Conservation (phyloP, 2,888 invertebrate genomes). For the Scaptodrosophila latifasciaeformis region DNA sequence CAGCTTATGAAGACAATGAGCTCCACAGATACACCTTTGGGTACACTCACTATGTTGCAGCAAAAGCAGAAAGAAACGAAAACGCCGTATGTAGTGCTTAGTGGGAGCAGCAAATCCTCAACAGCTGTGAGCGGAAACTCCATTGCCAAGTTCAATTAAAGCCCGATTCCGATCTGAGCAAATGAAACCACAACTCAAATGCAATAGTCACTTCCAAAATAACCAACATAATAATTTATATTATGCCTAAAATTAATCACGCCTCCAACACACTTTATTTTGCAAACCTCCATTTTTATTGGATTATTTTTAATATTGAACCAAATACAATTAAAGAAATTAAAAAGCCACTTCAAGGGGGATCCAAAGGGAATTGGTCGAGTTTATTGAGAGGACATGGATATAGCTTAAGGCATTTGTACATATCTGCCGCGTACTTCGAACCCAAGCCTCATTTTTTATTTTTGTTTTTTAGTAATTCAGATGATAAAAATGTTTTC, state of each 20-base stretch:
- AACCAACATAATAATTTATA: conserved; percentile 35
- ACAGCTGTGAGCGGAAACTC: conserved; percentile 64
- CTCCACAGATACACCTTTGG: conserved; percentile 97
- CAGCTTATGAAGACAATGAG: conserved; percentile 98
- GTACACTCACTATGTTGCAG: conserved; percentile 94
- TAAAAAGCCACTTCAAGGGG: too few relatives aligned
- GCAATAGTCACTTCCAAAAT: conserved; percentile 61
- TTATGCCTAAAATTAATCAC: conserved; percentile 30
- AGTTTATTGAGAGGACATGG: too few relatives aligned
- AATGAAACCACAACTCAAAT: conserved; percentile 45
- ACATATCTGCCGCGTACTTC: too few relatives aligned
- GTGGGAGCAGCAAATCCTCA: conserved; percentile 85
- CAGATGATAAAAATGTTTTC: too few relatives aligned
- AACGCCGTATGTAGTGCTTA: conserved; percentile 93
- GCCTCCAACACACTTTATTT: conserved; percentile 5
- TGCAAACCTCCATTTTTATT: too few relatives aligned
- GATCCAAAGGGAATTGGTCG: too few relatives aligned
- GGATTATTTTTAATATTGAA: too few relatives aligned
- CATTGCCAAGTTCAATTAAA: conserved; percentile 73
- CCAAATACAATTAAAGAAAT: conserved; percentile 12
- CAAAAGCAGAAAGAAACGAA: conserved; percentile 97
- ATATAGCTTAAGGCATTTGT: background rate
- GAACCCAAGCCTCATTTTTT: too few relatives aligned
- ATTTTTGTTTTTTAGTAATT: too few relatives aligned
- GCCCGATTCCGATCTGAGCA: background rate